Evolutionary conservation across 2,797 vertebrate species (phyloP).

Genomic region (Falco novaeseelandiae): DNA sequence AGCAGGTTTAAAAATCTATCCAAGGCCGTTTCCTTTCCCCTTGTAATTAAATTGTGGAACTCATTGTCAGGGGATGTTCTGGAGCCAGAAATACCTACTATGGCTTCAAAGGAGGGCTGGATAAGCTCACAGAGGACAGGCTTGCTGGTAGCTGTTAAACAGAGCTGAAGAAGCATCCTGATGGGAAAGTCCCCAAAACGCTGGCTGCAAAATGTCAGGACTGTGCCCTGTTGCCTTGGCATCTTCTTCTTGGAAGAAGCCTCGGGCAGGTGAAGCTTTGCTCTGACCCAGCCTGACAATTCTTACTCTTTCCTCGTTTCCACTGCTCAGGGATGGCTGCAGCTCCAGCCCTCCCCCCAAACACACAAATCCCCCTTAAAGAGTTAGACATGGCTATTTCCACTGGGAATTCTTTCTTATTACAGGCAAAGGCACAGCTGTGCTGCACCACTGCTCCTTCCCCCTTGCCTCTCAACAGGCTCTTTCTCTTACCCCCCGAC

Average conservation of each 20-base stretch:
- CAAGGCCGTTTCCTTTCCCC: slow-evolving; percentile 24
- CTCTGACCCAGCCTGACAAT: neutral
- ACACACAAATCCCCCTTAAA: neutral
- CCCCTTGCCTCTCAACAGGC: neutral
- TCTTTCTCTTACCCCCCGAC: neutral
- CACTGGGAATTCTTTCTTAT: neutral
- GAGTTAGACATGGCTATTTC: neutral
- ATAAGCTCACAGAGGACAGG: neutral
- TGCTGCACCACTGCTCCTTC: neutral
- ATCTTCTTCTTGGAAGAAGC: neutral
- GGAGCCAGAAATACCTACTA: slow-evolving; percentile 45
- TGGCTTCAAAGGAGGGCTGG: slow-evolving; percentile 2
- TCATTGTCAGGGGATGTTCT: slow-evolving; percentile 29
- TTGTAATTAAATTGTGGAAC: slow-evolving; percentile 35
- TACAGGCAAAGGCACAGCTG: neutral
- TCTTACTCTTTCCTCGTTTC: neutral
- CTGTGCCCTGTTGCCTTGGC: neutral
- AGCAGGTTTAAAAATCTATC: slow-evolving; percentile 45
- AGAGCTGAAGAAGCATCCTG: neutral
- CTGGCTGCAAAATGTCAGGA: neutral
- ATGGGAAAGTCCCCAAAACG: neutral
- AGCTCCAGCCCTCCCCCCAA: neutral
- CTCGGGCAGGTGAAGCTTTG: neutral
- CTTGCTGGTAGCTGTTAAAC: neutral
- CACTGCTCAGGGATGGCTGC: neutral